Conservation (phyloP, 2,888 invertebrate genomes). For the Apotomis capreana region DNA sequence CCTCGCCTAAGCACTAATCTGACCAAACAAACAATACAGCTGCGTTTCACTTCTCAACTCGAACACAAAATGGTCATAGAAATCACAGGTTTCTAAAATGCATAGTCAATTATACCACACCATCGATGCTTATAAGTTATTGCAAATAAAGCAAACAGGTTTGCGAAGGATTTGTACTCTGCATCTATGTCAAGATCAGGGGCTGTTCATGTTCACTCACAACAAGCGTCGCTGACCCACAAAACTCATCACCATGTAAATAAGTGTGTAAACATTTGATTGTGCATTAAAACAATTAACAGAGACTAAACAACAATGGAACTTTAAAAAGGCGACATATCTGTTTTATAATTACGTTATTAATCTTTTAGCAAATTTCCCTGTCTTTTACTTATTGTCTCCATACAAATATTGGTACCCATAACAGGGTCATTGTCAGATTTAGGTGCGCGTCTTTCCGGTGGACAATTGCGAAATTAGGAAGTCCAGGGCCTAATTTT, state of each 20-base stretch:
- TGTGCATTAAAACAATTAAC: too few species aligned
- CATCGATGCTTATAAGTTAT: constrained; percentile 52
- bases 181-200: constrained; percentile 81
- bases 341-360: too few species aligned
- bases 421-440: too few species aligned
- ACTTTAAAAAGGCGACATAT: too few species aligned
- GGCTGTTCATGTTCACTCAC: constrained; percentile 63
- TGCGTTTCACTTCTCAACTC: constrained; percentile 4
- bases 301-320: too few species aligned
- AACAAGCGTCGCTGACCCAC: constrained; percentile 66
- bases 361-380: too few species aligned
- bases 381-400: too few species aligned
- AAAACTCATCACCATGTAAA: constrained; percentile 59
- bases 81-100: constrained; percentile 35
- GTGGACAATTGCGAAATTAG: too few species aligned
- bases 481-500: too few species aligned
- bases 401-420: too few species aligned
- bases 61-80: constrained; percentile 10
- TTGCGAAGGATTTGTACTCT: constrained; percentile 71
- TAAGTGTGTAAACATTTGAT: constrained; percentile 31
- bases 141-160: constrained; percentile 71
- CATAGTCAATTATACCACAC: constrained; percentile 42
- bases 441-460: too few species aligned
- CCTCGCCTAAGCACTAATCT: neutral
- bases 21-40: neutral